Evolutionary conservation across 2,888 invertebrate species (phyloP).

Genomic region (Ectemnius continuus): DNA sequence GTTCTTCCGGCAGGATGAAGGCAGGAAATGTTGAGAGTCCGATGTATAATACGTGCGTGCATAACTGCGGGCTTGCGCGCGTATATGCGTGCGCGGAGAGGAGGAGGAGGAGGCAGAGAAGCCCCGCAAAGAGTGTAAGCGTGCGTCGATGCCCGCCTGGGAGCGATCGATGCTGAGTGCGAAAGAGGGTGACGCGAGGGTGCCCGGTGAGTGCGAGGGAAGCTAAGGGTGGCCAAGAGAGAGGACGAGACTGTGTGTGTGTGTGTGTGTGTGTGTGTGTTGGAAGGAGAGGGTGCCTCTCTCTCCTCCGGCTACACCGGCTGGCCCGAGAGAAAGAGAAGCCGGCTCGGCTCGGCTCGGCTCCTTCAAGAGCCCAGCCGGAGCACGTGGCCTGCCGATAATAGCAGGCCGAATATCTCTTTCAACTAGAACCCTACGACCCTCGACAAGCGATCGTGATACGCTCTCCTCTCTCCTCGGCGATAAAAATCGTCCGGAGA

Average conservation of each 20-base stretch:
- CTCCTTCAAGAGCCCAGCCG: not conserved
- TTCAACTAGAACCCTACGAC: too few relatives aligned
- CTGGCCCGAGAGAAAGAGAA: not conserved
- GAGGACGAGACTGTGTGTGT: not conserved
- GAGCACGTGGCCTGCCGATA: not conserved
- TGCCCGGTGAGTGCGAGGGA: not conserved
- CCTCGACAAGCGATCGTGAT: too few relatives aligned
- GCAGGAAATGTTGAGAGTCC: too few relatives aligned
- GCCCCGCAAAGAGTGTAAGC: conserved; percentile 6
- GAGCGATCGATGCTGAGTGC: conserved; percentile 4
- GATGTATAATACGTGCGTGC: too few relatives aligned
- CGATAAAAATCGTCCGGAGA: too few relatives aligned
- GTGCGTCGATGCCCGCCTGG: conserved; percentile 7
- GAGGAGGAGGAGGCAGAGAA: not conserved
- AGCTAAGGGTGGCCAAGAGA: not conserved
- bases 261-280: not conserved
- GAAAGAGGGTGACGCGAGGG: conserved; percentile 10
- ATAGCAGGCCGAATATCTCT: not conserved
- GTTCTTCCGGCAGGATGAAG: not conserved
- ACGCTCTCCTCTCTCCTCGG: too few relatives aligned
- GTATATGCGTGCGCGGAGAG: not conserved
- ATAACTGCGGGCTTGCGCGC: not conserved
- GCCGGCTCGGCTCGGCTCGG: too few relatives aligned
- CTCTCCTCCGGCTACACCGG: not conserved
- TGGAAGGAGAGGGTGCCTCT: not conserved